A percentile compares a stretch with the other conserved stretches of the same genome.
These are phyloP conservation scores for Sphaerophoria rueppellii DNA, from an alignment of 2,888 invertebrate species.

Conservation along the genomic window DNA sequence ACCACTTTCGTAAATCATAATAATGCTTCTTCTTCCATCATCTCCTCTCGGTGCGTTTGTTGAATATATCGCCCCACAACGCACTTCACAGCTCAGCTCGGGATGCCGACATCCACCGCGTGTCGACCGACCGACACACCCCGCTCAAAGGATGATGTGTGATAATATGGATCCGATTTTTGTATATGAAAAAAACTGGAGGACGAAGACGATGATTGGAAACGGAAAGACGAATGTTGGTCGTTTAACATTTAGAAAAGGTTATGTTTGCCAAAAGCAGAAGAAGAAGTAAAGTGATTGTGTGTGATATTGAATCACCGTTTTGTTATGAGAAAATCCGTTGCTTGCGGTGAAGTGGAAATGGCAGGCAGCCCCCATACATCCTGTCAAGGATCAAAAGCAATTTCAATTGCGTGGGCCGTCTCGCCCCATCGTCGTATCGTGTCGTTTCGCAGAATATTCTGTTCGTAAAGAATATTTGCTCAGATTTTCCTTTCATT, in stretches of 20 bases:
- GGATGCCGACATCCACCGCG: too few species aligned
- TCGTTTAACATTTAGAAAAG: slow-evolving; percentile 7
- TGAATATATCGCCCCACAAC: slow-evolving; percentile 1
- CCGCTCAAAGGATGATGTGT: background rate
- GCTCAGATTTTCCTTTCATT: slow-evolving; percentile 32
- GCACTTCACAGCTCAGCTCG: background rate
- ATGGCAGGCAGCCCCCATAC: background rate
- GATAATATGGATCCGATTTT: slow-evolving; percentile 1
- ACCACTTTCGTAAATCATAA: slow-evolving; percentile 31
- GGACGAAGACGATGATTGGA: slow-evolving; percentile 16
- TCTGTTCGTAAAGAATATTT: background rate
- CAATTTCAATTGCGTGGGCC: slow-evolving; percentile 43
- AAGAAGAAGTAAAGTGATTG: slow-evolving; percentile 1
- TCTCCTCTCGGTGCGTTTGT: slow-evolving; percentile 4
- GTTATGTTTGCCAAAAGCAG: slow-evolving; percentile 1
- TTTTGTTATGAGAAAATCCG: slow-evolving; percentile 13
- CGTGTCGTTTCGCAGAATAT: background rate
- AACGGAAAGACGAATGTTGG: slow-evolving; percentile 4
- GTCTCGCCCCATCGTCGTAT: background rate
- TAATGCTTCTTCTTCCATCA: slow-evolving; percentile 2
- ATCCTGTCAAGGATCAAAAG: slow-evolving; percentile 24
- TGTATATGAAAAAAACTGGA: background rate
- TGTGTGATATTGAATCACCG: slow-evolving; percentile 17
- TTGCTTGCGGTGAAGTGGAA: background rate
- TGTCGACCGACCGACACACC: too few species aligned